Percentiles rank a stretch among this genome's conserved stretches.
These are phyloP conservation scores for Cheirogaleus major DNA, from an alignment of 2,797 vertebrate species.

Conservation along the genomic window DNA sequence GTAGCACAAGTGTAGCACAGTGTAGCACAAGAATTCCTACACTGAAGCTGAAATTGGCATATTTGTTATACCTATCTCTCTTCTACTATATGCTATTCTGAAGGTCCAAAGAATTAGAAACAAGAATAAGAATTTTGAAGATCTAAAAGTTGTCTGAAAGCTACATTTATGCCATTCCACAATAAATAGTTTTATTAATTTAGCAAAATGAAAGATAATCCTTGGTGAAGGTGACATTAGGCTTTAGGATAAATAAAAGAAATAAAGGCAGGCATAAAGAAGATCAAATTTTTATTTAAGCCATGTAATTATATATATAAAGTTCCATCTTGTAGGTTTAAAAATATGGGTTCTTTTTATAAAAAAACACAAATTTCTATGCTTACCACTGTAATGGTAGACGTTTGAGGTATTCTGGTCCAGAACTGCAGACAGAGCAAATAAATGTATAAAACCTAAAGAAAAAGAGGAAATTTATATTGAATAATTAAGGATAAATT, in stretches of 20 bases:
- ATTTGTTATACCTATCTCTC: not conserved
- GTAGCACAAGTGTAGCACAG: too few relatives aligned
- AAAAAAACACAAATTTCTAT: not conserved
- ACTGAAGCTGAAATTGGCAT: not conserved
- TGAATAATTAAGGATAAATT: not conserved
- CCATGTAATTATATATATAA: not conserved
- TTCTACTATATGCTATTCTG: not conserved
- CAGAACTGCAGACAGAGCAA: constrained; percentile 98
- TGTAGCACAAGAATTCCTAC: constrained; percentile 15
- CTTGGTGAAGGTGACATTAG: not conserved
- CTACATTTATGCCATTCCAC: not conserved
- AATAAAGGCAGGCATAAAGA: constrained; percentile 29
- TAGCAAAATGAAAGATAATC: not conserved
- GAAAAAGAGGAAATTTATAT: constrained; percentile 4
- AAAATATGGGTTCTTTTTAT: not conserved
- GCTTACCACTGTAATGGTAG: constrained; percentile 97
- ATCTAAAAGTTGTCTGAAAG: not conserved
- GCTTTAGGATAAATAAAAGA: constrained; percentile 27
- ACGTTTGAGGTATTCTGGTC: constrained; percentile 98
- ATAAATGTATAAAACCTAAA: constrained; percentile 98
- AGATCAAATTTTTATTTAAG: not conserved
- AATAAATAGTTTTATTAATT: not conserved
- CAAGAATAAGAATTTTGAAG: constrained; percentile 26
- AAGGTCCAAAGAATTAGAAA: constrained; percentile 26
- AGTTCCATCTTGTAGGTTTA: not conserved